Conservation (phyloP, 64 coral and sea anemone genomes). For the Cladopsammia gracilis region DNA sequence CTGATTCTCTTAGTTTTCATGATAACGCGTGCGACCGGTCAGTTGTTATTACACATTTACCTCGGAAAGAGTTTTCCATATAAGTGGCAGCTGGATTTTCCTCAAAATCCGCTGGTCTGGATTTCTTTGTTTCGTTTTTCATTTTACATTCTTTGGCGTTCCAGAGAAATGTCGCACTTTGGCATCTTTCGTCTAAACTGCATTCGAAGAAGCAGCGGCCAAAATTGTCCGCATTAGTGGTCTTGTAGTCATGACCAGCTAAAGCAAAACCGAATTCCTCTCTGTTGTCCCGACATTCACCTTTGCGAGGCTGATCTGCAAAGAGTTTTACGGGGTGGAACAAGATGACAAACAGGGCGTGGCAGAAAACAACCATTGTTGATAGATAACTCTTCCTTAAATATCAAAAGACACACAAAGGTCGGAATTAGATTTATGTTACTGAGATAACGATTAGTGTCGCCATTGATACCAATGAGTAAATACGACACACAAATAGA, state of each 20-base stretch:
- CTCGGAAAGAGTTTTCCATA: conserved; percentile 6
- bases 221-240: too few species aligned
- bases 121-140: not conserved
- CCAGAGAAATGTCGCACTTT: conserved; percentile 16
- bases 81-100: conserved; percentile 4
- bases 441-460: too few species aligned
- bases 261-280: not conserved
- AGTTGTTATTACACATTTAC: not conserved
- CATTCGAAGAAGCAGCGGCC: not conserved
- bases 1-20: too few species aligned
- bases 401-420: too few species aligned
- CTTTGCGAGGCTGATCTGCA: not conserved
- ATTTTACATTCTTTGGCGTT: not conserved
- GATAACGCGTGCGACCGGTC: too few species aligned
- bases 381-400: too few species aligned
- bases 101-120: not conserved
- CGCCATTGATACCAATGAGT: too few species aligned
- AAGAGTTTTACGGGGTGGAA: not conserved
- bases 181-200: not conserved
- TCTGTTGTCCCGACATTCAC: not conserved
- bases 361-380: not conserved
- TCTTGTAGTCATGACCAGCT: not conserved
- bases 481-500: too few species aligned
- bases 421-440: too few species aligned
- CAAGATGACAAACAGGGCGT: not conserved